A percentile compares a stretch with the other conserved stretches of the same genome.
These are phyloP conservation scores for Coenobita brevimanus DNA, from an alignment of 1,140 invertebrate genomes.

Conservation along the genomic window DNA sequence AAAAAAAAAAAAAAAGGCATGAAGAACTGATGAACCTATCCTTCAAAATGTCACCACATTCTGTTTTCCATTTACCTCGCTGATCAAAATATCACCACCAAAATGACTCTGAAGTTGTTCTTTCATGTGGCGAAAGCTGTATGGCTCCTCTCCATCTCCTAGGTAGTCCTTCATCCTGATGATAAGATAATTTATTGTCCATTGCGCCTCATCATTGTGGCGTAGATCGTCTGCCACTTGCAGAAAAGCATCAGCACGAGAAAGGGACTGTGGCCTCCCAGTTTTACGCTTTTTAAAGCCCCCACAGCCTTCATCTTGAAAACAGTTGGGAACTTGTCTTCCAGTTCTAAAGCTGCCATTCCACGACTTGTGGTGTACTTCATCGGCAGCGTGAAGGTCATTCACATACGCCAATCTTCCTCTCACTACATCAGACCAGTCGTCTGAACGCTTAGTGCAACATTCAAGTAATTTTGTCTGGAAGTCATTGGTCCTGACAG, in stretches of 20 bases:
- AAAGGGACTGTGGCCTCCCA: not conserved
- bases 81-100: not conserved
- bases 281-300: not conserved
- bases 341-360: not conserved
- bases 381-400: not conserved
- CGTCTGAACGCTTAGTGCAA: not conserved
- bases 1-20: too few species aligned
- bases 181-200: too few species aligned
- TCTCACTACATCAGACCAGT: not conserved
- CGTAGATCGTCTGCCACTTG: too few species aligned
- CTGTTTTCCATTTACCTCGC: not conserved
- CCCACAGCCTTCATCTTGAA: not conserved
- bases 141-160: too few species aligned
- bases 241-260: not conserved
- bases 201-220: too few species aligned
- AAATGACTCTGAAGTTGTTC: not conserved
- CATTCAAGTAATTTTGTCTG: not conserved
- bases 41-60: constrained; percentile 1
- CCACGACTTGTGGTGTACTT: not conserved
- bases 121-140: not conserved
- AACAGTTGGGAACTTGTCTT: not conserved
- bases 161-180: too few species aligned
- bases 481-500: not conserved
- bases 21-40: not conserved
- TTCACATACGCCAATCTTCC: not conserved